phyloP scores from a whole-genome alignment of 2,113 vertebrate genomes.

The Colossoma macropomum region DNA sequence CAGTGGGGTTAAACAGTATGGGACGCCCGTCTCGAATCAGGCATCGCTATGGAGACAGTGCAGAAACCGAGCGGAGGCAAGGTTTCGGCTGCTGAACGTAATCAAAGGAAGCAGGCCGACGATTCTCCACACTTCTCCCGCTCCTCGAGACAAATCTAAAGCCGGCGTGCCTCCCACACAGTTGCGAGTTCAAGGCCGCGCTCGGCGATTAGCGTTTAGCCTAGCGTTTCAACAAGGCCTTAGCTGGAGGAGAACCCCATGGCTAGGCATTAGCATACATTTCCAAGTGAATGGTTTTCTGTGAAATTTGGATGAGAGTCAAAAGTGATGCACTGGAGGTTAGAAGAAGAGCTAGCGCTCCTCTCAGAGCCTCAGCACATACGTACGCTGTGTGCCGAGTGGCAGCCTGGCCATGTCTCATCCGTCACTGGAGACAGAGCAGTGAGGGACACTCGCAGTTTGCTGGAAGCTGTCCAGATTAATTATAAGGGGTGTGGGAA shows the following conservation, averaged over 20 bases:
- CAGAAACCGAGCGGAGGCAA: not conserved
- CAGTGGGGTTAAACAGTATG: not conserved
- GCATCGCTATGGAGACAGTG: not conserved
- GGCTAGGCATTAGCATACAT: slow-evolving; percentile 43
- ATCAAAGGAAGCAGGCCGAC: not conserved
- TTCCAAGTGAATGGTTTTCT: slow-evolving; percentile 34
- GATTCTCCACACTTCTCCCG: slow-evolving; percentile 1
- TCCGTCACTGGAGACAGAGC: slow-evolving; percentile 61
- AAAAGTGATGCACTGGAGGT: slow-evolving; percentile 15
- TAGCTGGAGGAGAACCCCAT: slow-evolving; percentile 27
- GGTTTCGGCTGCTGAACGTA: not conserved
- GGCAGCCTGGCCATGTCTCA: slow-evolving; percentile 60
- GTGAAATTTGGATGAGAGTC: slow-evolving; percentile 39
- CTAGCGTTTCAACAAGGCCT: slow-evolving; percentile 30
- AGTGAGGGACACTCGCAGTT: slow-evolving; percentile 58
- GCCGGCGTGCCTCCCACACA: not conserved
- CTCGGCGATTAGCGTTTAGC: slow-evolving; percentile 27
- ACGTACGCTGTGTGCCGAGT: slow-evolving; percentile 43
- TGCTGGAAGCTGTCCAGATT: slow-evolving; percentile 73
- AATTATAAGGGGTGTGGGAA: slow-evolving; percentile 70
- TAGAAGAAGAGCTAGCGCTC: not conserved
- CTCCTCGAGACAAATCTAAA: not conserved
- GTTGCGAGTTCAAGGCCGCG: not conserved
- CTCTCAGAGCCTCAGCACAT: not conserved
- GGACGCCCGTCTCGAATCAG: not conserved